Percentiles rank a stretch among this genome's conserved stretches.
Evolutionary conservation across 1,140 invertebrate genomes (phyloP).

Genomic region (Tachypleus tridentatus): DNA sequence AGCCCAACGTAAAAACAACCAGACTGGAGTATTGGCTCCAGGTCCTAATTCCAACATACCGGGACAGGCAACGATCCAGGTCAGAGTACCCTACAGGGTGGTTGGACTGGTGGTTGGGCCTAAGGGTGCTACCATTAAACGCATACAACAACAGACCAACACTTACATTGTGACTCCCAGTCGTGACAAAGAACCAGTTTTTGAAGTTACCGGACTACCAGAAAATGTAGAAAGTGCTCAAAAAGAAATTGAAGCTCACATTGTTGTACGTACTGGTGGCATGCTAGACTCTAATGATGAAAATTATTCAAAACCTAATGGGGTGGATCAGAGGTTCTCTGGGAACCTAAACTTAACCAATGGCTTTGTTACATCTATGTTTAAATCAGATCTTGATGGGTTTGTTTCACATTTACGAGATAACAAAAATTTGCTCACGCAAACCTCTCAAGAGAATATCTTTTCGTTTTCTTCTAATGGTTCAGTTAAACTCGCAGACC

Average conservation of each 20-base stretch:
- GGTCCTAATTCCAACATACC: too few relatives aligned
- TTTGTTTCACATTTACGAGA: too few relatives aligned
- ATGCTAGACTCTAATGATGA: conserved; percentile 27
- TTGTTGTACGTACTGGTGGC: conserved; percentile 82
- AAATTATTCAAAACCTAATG: conserved; percentile 33
- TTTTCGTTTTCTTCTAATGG: too few relatives aligned
- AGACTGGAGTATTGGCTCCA: conserved; percentile 35
- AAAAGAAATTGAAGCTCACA: conserved; percentile 95
- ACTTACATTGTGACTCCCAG: conserved; percentile 99
- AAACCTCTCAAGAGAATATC: too few relatives aligned
- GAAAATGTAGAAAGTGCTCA: conserved; percentile 94
- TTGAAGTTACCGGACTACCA: too few relatives aligned
- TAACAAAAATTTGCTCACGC: too few relatives aligned
- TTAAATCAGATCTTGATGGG: too few relatives aligned
- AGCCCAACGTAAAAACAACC: conserved; percentile 74
- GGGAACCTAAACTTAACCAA: too few relatives aligned
- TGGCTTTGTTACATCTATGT: too few relatives aligned
- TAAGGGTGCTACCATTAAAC: conserved; percentile 98
- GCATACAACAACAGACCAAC: too few relatives aligned
- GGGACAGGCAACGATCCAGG: conserved; percentile 93
- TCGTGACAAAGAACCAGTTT: conserved; percentile 95
- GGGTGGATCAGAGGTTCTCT: conserved; percentile 30
- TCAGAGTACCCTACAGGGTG: conserved; percentile 94
- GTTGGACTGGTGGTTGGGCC: conserved; percentile 97
- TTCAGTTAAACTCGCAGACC: too few relatives aligned